phyloP scores from a whole-genome alignment of 2,888 invertebrate genomes.

The Helicoverpa assulta region DNA sequence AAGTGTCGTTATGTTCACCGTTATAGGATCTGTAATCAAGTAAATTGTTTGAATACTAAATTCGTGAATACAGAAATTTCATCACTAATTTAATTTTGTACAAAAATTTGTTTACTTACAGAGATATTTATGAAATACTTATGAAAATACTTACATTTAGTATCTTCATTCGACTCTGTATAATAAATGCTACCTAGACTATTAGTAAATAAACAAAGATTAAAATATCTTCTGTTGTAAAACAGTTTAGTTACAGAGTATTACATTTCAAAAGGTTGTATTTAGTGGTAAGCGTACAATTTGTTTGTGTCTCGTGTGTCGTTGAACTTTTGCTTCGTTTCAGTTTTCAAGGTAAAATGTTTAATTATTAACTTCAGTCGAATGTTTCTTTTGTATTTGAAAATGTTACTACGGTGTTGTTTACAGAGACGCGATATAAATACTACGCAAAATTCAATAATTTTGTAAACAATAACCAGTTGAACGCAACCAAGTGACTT shows the following conservation, averaged over 20 bases:
- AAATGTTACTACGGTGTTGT: not conserved
- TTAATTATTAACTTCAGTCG: not conserved
- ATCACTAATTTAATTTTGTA: not conserved
- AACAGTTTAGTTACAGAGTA: not conserved
- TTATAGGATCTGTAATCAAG: not conserved
- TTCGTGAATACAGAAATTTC: not conserved
- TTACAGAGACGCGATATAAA: too few species aligned
- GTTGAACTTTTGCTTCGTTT: not conserved
- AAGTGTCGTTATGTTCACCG: constrained; percentile 10
- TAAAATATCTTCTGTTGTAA: not conserved
- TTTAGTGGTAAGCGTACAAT: not conserved
- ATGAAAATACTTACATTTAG: too few species aligned
- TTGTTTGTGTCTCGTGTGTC: not conserved
- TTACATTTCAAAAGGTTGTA: not conserved
- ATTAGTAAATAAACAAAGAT: too few species aligned
- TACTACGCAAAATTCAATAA: too few species aligned
- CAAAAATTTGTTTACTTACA: too few species aligned
- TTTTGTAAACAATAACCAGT: not conserved
- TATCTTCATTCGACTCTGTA: too few species aligned
- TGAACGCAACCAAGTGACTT: too few species aligned
- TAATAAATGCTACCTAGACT: too few species aligned
- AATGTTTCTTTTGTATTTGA: not conserved
- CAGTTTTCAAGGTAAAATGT: not conserved
- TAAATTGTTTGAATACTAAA: constrained; percentile 1
- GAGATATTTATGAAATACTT: too few species aligned